Evolutionary conservation across 2,797 vertebrate genomes (phyloP).

Genomic region (Alauda arvensis): DNA sequence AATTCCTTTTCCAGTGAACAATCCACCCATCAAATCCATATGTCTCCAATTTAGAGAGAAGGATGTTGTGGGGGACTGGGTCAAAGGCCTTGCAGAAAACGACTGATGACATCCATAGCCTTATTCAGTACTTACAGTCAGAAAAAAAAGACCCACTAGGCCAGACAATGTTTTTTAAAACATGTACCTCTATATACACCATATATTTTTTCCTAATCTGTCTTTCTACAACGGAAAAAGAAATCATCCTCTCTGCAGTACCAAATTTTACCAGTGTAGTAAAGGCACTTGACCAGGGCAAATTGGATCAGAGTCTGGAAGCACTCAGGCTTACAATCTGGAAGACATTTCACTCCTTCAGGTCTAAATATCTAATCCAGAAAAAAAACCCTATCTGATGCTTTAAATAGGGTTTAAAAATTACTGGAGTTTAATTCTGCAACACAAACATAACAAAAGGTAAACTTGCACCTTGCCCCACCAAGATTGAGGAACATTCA

Average conservation of each 20-base stretch:
- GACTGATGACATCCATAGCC: fast-evolving
- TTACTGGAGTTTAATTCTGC: not conserved
- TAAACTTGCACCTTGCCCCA: not conserved
- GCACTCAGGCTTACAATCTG: not conserved
- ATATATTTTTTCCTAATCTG: not conserved
- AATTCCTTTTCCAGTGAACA: not conserved
- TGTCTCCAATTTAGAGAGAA: not conserved
- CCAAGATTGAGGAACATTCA: not conserved
- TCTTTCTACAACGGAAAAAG: not conserved
- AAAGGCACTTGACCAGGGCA: not conserved
- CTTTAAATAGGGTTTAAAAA: conserved; percentile 1
- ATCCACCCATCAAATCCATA: not conserved
- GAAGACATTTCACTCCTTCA: not conserved
- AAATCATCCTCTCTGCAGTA: not conserved
- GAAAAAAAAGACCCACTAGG: not conserved
- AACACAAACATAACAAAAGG: not conserved
- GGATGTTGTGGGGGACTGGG: not conserved
- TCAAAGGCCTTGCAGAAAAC: not conserved
- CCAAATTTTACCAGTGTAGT: not conserved
- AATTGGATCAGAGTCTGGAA: not conserved
- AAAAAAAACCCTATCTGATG: not conserved
- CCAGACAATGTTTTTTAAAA: not conserved
- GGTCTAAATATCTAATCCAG: not conserved
- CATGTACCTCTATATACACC: not conserved
- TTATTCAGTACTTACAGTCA: not conserved